Evolutionary conservation across 2,888 invertebrate genomes (phyloP).

Genomic region (Synergus laeviventris): DNA sequence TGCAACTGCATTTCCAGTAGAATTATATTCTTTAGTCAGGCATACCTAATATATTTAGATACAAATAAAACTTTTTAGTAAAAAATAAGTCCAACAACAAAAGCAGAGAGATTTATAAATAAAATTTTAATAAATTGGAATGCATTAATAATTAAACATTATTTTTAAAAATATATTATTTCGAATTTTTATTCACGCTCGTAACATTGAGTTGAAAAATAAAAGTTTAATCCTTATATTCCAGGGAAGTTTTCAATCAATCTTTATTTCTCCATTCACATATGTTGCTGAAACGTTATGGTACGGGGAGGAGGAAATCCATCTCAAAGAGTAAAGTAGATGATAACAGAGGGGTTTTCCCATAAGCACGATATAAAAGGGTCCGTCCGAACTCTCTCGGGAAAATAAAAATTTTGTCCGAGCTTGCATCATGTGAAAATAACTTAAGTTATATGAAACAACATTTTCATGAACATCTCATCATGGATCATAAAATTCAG

Average conservation of each 20-base stretch:
- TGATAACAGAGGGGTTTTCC: constrained; percentile 41
- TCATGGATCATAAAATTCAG: neutral
- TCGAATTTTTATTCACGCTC: no score
- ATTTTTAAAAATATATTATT: neutral
- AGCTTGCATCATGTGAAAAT: constrained; percentile 6
- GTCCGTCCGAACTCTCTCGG: constrained; percentile 31
- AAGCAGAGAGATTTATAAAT: neutral
- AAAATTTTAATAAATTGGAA: neutral
- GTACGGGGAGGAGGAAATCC: constrained; percentile 31
- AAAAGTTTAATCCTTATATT: neutral
- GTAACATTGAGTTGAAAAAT: no score
- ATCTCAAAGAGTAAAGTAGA: constrained; percentile 42
- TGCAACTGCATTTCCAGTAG: no score
- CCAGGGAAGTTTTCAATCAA: constrained; percentile 17
- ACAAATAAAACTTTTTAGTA: no score
- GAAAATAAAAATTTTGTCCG: constrained; percentile 7
- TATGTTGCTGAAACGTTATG: neutral
- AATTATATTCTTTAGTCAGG: no score
- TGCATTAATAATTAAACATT: neutral
- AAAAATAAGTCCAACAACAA: neutral
- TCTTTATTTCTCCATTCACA: constrained; percentile 41
- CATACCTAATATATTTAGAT: no score
- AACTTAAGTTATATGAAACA: constrained; percentile 1
- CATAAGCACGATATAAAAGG: constrained; percentile 45
- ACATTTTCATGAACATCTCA: neutral